phyloP scores from a whole-genome alignment of 1,140 invertebrate species.

The Dendroctonus ponderosae region DNA sequence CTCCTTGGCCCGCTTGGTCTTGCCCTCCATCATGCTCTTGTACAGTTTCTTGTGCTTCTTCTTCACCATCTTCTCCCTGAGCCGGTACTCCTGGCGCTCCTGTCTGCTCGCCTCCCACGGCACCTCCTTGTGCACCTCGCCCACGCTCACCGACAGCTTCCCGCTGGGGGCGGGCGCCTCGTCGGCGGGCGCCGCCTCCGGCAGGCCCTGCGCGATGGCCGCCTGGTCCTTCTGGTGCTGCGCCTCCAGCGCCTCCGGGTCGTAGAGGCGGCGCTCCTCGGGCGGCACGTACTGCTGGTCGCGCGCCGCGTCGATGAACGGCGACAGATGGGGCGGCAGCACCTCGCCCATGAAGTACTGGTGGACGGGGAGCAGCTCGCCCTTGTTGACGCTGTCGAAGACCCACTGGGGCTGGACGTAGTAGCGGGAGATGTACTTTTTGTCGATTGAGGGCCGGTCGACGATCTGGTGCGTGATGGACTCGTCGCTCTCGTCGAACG shows the following conservation, averaged over 20 bases:
- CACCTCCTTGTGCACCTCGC: conserved; percentile 70
- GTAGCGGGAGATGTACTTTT: conserved; percentile 85
- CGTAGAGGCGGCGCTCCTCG: conserved; percentile 75
- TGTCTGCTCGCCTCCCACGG: conserved; percentile 69
- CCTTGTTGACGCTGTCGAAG: conserved; percentile 92
- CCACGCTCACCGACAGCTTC: conserved; percentile 72
- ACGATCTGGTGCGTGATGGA: conserved; percentile 97
- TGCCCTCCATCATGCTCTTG: conserved; percentile 86
- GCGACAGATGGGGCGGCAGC: conserved; percentile 95
- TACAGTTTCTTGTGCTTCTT: conserved; percentile 92
- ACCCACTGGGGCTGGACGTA: conserved; percentile 99
- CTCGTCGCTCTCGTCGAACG: conserved; percentile 88
- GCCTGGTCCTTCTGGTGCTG: conserved; percentile 55
- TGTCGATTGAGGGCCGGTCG: conserved; percentile 80
- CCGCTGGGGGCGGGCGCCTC: conserved; percentile 48
- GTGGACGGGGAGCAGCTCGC: conserved; percentile 82
- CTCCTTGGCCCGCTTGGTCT: conserved; percentile 79
- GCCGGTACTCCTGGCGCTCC: conserved; percentile 81
- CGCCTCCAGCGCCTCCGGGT: conserved; percentile 58
- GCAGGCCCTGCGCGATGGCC: conserved; percentile 81
- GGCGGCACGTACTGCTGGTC: conserved; percentile 88
- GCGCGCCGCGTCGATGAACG: conserved; percentile 75
- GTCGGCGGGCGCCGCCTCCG: conserved; percentile 64
- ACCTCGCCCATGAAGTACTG: conserved; percentile 89
- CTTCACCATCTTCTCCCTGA: conserved; percentile 93